phyloP scores from a whole-genome alignment of 2,888 invertebrate species.

The Drosophila hamatofila region DNA sequence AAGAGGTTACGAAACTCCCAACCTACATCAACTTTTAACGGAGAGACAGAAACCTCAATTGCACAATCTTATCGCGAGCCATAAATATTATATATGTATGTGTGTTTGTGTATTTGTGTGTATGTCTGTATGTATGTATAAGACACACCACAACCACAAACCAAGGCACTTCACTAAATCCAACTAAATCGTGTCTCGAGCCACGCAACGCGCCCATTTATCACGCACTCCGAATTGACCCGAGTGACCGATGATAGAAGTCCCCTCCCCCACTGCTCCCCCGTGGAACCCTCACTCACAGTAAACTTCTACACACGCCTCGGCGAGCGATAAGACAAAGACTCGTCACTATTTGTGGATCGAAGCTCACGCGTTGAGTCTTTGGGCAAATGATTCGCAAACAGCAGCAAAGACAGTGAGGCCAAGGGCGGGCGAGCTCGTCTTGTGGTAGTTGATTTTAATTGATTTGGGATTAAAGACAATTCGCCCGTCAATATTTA shows the following conservation, averaged over 20 bases:
- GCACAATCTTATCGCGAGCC: slow-evolving; percentile 76
- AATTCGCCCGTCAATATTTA: slow-evolving; percentile 54
- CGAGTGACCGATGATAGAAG: slow-evolving; percentile 61
- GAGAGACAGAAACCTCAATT: slow-evolving; percentile 60
- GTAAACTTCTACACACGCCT: slow-evolving; percentile 6
- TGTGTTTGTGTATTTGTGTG: not conserved
- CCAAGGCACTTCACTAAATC: slow-evolving; percentile 32
- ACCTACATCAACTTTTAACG: slow-evolving; percentile 75
- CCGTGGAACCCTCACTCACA: not conserved
- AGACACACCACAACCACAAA: slow-evolving; percentile 33
- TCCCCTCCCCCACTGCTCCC: not conserved
- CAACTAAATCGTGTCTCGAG: slow-evolving; percentile 51
- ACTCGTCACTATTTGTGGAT: slow-evolving; percentile 47
- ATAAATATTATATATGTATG: slow-evolving; percentile 64
- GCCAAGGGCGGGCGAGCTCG: not conserved
- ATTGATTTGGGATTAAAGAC: slow-evolving; percentile 56
- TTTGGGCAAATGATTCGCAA: slow-evolving; percentile 47
- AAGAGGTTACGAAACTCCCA: slow-evolving; percentile 70
- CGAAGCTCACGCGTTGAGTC: slow-evolving; percentile 30
- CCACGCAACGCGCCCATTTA: slow-evolving; percentile 77
- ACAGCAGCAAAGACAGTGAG: slow-evolving; percentile 6
- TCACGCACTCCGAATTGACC: slow-evolving; percentile 77
- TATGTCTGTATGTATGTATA: not conserved
- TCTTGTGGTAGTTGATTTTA: slow-evolving; percentile 24
- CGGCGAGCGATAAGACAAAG: slow-evolving; percentile 54